Evolutionary conservation across 2,797 vertebrate genomes (phyloP).

Genomic region (Orientallactaga sibirica): DNA sequence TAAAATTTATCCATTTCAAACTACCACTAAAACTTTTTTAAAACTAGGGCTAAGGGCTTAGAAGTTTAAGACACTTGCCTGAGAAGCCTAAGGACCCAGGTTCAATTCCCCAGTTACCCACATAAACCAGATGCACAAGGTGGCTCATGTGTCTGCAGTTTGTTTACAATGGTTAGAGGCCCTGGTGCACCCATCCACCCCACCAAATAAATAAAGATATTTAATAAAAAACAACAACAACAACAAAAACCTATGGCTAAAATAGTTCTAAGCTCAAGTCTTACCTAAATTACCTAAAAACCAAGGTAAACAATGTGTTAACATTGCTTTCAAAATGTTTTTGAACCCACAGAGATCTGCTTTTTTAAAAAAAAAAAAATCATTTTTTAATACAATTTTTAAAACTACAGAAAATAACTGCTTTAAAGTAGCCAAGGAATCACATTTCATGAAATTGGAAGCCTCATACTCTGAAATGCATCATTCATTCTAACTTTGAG

Average conservation of each 20-base stretch:
- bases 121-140: too few relatives aligned
- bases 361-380: slow-evolving; percentile 14
- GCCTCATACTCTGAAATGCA: background rate
- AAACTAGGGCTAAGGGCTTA: background rate
- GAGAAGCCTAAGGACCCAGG: too few relatives aligned
- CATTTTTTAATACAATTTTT: slow-evolving; percentile 16
- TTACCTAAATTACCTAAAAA: slow-evolving; percentile 39
- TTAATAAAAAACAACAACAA: too few relatives aligned
- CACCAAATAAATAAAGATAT: too few relatives aligned
- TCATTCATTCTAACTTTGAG: slow-evolving; percentile 27
- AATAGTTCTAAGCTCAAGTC: background rate
- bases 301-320: slow-evolving; percentile 47
- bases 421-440: slow-evolving; percentile 55
- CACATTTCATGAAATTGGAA: slow-evolving; percentile 39
- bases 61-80: too few relatives aligned
- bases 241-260: background rate
- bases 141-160: too few relatives aligned
- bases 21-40: background rate
- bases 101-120: too few relatives aligned
- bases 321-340: slow-evolving; percentile 52
- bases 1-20: slow-evolving; percentile 16
- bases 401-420: slow-evolving; percentile 27
- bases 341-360: background rate
- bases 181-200: too few relatives aligned
- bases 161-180: too few relatives aligned